phyloP scores from a whole-genome alignment of 2,113 vertebrate genomes.

The Cichladusa arquata region DNA sequence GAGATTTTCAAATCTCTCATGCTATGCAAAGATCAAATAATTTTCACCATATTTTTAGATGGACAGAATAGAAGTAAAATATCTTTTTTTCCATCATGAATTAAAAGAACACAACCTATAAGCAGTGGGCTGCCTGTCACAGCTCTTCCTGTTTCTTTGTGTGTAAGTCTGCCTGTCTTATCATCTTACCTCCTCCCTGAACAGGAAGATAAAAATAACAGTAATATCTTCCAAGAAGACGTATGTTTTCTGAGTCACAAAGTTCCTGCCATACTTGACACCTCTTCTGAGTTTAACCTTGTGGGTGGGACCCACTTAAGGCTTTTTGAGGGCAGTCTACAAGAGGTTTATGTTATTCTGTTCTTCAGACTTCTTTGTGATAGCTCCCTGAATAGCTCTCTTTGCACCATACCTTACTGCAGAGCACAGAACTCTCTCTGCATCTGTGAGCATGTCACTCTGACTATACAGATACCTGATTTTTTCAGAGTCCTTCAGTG shows the following conservation, averaged over 20 bases:
- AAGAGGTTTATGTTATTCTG: not conserved
- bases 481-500: not conserved
- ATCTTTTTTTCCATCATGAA: not conserved
- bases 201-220: not conserved
- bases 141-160: not conserved
- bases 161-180: not conserved
- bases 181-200: not conserved
- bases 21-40: not conserved
- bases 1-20: not conserved
- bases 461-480: not conserved
- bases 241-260: not conserved
- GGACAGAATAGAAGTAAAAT: not conserved
- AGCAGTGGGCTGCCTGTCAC: not conserved
- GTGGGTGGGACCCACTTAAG: not conserved
- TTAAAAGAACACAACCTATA: not conserved
- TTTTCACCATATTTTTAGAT: not conserved
- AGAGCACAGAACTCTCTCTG: not conserved
- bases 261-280: not conserved
- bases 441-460: not conserved
- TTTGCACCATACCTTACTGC: not conserved
- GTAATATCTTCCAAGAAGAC: not conserved
- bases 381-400: not conserved
- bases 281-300: not conserved
- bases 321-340: not conserved
- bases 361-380: not conserved